phyloP scores from a whole-genome alignment of 2,113 vertebrate genomes.

The Rhabdornis inornatus region DNA sequence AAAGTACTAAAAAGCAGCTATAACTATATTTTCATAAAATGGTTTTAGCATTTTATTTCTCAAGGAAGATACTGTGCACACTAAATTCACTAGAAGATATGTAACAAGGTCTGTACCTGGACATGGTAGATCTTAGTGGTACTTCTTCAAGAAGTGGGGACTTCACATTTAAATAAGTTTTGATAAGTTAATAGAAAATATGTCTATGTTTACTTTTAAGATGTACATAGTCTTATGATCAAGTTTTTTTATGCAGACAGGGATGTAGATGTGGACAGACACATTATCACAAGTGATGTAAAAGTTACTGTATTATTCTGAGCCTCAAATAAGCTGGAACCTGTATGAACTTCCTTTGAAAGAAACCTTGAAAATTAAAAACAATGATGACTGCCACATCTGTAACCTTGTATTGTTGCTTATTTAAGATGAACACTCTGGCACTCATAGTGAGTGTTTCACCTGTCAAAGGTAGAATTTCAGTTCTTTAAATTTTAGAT shows the following conservation, averaged over 20 bases:
- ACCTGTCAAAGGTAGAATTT: neutral
- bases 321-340: neutral
- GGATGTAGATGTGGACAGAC: neutral
- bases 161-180: neutral
- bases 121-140: neutral
- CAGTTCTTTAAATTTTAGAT: neutral
- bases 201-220: neutral
- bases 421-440: neutral
- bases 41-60: neutral
- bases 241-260: neutral
- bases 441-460: accelerated
- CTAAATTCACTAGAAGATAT: neutral
- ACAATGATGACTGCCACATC: neutral
- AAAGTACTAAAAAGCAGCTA: neutral
- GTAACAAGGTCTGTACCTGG: neutral
- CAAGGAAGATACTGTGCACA: neutral
- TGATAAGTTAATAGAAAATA: neutral
- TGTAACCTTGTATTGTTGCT: neutral
- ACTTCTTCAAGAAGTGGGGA: neutral
- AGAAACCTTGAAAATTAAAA: neutral
- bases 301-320: neutral
- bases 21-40: neutral
- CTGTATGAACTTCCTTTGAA: neutral
- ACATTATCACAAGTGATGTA: neutral
- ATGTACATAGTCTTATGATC: neutral